phyloP scores from a whole-genome alignment of 2,888 invertebrate genomes.

The Stenichneumon culpator region DNA sequence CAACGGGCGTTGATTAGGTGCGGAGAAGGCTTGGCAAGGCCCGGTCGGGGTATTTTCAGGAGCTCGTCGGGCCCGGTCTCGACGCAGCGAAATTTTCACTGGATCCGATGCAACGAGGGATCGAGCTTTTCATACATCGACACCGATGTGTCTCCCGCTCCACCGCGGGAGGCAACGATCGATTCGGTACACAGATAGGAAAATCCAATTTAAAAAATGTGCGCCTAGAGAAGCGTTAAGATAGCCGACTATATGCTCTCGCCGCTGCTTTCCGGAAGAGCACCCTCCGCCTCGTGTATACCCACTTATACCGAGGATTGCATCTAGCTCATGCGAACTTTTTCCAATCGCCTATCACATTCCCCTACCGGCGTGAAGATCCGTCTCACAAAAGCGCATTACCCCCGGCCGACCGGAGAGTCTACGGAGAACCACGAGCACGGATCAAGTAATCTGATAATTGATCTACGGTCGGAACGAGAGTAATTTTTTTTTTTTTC shows the following conservation, averaged over 20 bases:
- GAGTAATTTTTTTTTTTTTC: slow-evolving; percentile 30
- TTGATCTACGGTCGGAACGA: slow-evolving; percentile 52
- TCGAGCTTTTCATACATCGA: slow-evolving; percentile 36
- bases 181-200: slow-evolving; percentile 65
- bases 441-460: slow-evolving; percentile 57
- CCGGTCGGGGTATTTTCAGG: too few species aligned
- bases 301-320: slow-evolving; percentile 38
- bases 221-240: slow-evolving; percentile 69
- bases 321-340: slow-evolving; percentile 20
- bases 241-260: slow-evolving; percentile 43
- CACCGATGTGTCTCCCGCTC: not conserved
- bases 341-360: slow-evolving; percentile 55
- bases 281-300: slow-evolving; percentile 40
- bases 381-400: slow-evolving; percentile 19
- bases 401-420: slow-evolving; percentile 14
- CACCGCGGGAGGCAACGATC: slow-evolving; percentile 15
- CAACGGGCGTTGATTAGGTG: too few species aligned
- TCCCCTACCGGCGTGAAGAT: not conserved
- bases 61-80: too few species aligned
- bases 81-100: too few species aligned
- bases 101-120: slow-evolving; percentile 7
- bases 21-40: too few species aligned
- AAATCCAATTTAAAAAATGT: slow-evolving; percentile 72
- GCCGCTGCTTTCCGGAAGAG: slow-evolving; percentile 30
- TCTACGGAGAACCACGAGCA: not conserved